Evolutionary conservation across 2,888 invertebrate species (phyloP), one percentile per base, ranked within the genome.

Genomic region (Macropis europaea): DNA sequence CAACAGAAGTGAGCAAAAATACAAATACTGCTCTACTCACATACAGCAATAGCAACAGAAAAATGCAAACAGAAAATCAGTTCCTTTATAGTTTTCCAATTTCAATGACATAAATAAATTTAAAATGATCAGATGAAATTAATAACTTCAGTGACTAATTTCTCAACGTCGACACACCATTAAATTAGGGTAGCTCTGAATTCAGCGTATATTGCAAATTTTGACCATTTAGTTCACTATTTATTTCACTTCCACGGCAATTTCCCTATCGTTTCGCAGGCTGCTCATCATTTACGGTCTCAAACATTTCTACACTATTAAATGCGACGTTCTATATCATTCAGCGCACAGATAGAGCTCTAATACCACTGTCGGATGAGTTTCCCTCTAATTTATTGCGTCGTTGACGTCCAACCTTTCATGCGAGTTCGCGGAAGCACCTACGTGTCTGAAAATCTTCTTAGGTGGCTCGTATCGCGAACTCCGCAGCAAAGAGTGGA

Each of bases 331-430:
- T 50, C 28, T 72, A 63, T 40, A 71, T 73, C 66, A 64, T 38
- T 17, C 15, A 19, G 9, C 50, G 17, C 17, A 17, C 36, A 13
- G 36, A 38, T 28, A 28, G 17, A 13, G 47, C 7, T 69, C 62
- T 60, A 63, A 63, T 47, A 59, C 60, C 40, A 48, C 48, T 52
- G 71, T 59, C 66, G 64, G 71, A 73, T 57, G 70, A 60, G 62
- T 74, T 75, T 73, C 75, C 53, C 45, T 72, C 68, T 69, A 79
- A 78, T 75, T 73, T 78, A 76, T 76, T 66, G 60, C 76, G 34
- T 43, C 50, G 73, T 68, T 68, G 76, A 61, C 61, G 66, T 73
- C 57, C 68, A 67, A 68, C 63, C 73, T 73, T 73, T 63, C 76
- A 54, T 48, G 28, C 53, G 52, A 50, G 53, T 48, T 75, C 53